Percentiles rank a stretch among this genome's conserved stretches.
These are phyloP conservation scores for Aspiorhynchus laticeps DNA, from an alignment of 2,113 vertebrate genomes.

Conservation along the genomic window DNA sequence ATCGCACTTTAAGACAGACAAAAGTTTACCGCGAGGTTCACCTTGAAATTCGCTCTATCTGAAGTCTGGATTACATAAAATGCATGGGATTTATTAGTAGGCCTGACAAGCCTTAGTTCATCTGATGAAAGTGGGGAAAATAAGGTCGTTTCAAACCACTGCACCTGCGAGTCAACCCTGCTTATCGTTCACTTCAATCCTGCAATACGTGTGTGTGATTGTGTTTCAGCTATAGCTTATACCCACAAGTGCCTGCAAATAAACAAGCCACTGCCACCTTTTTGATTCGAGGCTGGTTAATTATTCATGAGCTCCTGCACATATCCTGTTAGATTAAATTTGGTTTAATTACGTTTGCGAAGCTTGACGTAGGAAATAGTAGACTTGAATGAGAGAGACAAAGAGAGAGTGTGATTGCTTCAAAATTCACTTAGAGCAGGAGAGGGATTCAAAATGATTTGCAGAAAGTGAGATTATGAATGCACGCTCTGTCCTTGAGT, in stretches of 20 bases:
- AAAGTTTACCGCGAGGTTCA: slow-evolving; percentile 4
- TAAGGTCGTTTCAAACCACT: slow-evolving; percentile 4
- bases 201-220: background rate
- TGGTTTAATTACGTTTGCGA: slow-evolving; percentile 34
- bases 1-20: slow-evolving; percentile 35
- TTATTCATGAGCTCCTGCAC: slow-evolving; percentile 19
- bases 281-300: slow-evolving; percentile 20
- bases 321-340: slow-evolving; percentile 42
- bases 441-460: slow-evolving; percentile 16
- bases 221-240: background rate
- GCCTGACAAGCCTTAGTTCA: slow-evolving; percentile 14
- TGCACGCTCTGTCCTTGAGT: slow-evolving; percentile 11
- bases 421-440: background rate
- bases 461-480: background rate
- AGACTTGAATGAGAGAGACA: background rate
- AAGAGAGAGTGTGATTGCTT: slow-evolving; percentile 24
- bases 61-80: background rate
- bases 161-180: background rate
- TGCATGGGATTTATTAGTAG: slow-evolving; percentile 3
- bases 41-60: background rate
- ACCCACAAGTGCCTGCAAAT: background rate
- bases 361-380: slow-evolving; percentile 22
- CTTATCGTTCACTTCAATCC: background rate
- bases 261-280: slow-evolving; percentile 22
- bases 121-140: slow-evolving; percentile 4